Conservation (phyloP, 2,113 vertebrate genomes). For the Zosterops borbonicus region DNA sequence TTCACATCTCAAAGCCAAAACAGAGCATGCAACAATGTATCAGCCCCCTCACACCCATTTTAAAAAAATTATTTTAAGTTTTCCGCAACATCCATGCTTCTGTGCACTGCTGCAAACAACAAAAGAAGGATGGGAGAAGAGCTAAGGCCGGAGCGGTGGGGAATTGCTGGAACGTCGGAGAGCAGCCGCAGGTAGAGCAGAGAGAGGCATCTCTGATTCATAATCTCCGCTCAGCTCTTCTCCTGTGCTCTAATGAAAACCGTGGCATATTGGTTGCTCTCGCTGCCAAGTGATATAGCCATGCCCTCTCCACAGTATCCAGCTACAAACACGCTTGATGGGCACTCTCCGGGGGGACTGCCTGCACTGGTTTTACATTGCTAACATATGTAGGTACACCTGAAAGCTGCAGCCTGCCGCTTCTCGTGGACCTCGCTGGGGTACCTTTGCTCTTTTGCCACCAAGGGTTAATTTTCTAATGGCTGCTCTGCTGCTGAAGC, state of each 20-base stretch:
- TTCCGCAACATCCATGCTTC: background rate
- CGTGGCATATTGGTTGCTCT: slow-evolving; percentile 86
- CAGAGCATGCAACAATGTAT: background rate
- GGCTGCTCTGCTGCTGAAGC: slow-evolving; percentile 86
- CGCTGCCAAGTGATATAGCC: slow-evolving; percentile 87
- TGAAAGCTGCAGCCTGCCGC: slow-evolving; percentile 79
- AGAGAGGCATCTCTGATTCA: slow-evolving; percentile 42
- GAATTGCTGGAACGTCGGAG: background rate
- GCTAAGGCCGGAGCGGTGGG: rapidly evolving
- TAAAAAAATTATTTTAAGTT: background rate
- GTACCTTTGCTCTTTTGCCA: slow-evolving; percentile 86
- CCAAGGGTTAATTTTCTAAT: slow-evolving; percentile 94
- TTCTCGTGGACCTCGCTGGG: slow-evolving; percentile 65
- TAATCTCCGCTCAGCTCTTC: slow-evolving; percentile 71
- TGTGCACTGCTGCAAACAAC: background rate
- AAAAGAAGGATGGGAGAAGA: background rate
- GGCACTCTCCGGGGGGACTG: slow-evolving; percentile 81
- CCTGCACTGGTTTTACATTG: slow-evolving; percentile 79
- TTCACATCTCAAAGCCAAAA: background rate
- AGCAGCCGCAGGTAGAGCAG: slow-evolving; percentile 22
- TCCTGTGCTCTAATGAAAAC: slow-evolving; percentile 77
- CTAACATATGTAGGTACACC: slow-evolving; percentile 90
- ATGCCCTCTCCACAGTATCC: slow-evolving; percentile 89
- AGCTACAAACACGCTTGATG: slow-evolving; percentile 84
- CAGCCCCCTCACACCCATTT: background rate